Evolutionary conservation across 2,888 invertebrate species (phyloP), one percentile per base, ranked within the genome.

Genomic region (Entomobrya multifasciata): DNA sequence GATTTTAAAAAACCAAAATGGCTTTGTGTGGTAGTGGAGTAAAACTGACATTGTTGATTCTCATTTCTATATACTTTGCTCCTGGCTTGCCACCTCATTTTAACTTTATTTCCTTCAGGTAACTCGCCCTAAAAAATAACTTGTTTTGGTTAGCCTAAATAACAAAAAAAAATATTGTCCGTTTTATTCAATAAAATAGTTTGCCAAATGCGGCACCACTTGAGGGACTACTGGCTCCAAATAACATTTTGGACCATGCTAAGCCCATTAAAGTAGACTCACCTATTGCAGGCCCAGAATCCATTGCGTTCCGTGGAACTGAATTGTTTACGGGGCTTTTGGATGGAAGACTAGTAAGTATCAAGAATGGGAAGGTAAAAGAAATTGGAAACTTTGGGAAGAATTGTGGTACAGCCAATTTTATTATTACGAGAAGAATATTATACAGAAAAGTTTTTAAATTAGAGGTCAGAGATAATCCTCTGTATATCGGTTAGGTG

Each of bases 321-420:
- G 95, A 96, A 92, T 92, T 98, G 49, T 98, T 97, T 92, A 96
- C 96, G 0, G 95, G 96, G 44, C 92, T 97, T 47, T 94, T 95
- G 79, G 95, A 95, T 78, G 97, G 97, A 83, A 95, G 96, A 92
- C 94, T 97, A 89, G 95, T 96, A 1, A 96, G 96, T 93, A 92
- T 96, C 1, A 94, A 95, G 2, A 94, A 95, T 1, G 94, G 95
- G 79, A 95, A 95, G 92, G 93, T 96, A 15, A 94, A 95, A n/a
- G 95, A 95, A 91, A 94, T 96, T 52, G 95, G 95, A 0, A 95
- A 96, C 93, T 94, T 96, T 92, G 97, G 96, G 55, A 94, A 95
- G 92, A 94, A 95, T 27, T 97, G 97, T 92, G 94, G 96, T 96
- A 52, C 4, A 15, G 5, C 5, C 6, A 52, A 17, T n/a, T n/a